These are phyloP conservation scores for Rhombomys opimus DNA, from an alignment of 2,113 vertebrate genomes.

Conservation along the genomic window DNA sequence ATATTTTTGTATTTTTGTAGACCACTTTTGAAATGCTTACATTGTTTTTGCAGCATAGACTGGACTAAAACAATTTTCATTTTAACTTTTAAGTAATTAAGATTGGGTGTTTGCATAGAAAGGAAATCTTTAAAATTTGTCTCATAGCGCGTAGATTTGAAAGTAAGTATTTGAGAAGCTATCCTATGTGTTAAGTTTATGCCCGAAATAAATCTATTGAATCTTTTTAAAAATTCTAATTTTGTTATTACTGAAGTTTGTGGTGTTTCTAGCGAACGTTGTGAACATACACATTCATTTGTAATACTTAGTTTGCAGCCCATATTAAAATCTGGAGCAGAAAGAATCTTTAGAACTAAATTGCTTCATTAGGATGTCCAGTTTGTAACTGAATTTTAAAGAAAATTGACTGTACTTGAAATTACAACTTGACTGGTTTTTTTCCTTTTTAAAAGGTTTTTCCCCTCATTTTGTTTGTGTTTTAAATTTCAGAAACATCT, in stretches of 20 bases:
- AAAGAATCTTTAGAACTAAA: slow-evolving; percentile 60
- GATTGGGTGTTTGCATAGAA: slow-evolving; percentile 67
- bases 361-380: slow-evolving; percentile 17
- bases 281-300: slow-evolving; percentile 46
- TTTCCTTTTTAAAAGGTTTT: slow-evolving; percentile 54
- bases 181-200: slow-evolving; percentile 73
- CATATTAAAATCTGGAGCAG: slow-evolving; percentile 58
- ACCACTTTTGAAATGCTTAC: slow-evolving; percentile 78
- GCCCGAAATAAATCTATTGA: slow-evolving; percentile 67
- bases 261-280: slow-evolving; percentile 53
- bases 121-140: slow-evolving; percentile 72
- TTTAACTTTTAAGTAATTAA: slow-evolving; percentile 58
- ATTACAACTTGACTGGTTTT: slow-evolving; percentile 47
- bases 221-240: slow-evolving; percentile 63
- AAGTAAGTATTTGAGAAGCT: slow-evolving; percentile 75
- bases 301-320: slow-evolving; percentile 62
- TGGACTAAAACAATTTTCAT: slow-evolving; percentile 61
- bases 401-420: slow-evolving; percentile 58
- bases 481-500: slow-evolving; percentile 67
- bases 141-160: slow-evolving; percentile 56
- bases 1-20: slow-evolving; percentile 57
- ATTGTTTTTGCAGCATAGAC: slow-evolving; percentile 63
- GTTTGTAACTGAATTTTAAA: slow-evolving; percentile 58
- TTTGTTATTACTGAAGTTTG: slow-evolving; percentile 64
- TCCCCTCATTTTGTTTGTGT: slow-evolving; percentile 50